Conservation (phyloP, 2,113 vertebrate genomes). For the Anarrhichthys ocellatus region DNA sequence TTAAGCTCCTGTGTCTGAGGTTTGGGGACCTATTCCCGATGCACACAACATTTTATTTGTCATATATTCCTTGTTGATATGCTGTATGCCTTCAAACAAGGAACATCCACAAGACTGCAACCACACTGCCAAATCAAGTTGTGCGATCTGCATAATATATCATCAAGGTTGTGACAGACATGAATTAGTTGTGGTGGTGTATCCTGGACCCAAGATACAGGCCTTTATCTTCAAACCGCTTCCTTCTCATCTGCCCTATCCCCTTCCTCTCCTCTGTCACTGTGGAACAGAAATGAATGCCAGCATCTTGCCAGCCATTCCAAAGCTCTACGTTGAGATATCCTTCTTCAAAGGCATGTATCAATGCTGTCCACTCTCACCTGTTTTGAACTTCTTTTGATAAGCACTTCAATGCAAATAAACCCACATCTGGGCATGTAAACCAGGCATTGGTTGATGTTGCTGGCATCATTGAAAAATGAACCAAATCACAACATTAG, state of each 20-base stretch:
- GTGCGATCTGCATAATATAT: neutral
- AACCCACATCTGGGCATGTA: neutral
- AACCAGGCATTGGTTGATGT: neutral
- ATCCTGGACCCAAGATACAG: neutral
- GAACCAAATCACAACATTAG: neutral
- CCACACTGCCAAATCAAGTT: slow-evolving; percentile 11
- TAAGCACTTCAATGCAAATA: neutral
- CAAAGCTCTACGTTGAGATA: neutral
- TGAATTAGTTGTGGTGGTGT: slow-evolving; percentile 19
- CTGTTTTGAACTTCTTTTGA: neutral
- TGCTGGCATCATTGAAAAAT: neutral
- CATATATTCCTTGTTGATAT: slow-evolving; percentile 31
- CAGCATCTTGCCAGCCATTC: neutral
- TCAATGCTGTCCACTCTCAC: neutral
- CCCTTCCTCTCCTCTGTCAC: slow-evolving; percentile 1
- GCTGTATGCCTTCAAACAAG: neutral
- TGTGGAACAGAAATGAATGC: neutral
- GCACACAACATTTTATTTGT: slow-evolving; percentile 2
- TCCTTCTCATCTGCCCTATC: neutral
- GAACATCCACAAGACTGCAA: neutral
- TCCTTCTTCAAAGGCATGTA: neutral
- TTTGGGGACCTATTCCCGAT: neutral
- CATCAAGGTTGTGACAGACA: slow-evolving; percentile 16
- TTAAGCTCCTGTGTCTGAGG: neutral
- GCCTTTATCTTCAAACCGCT: neutral